Evolutionary conservation across 1,140 invertebrate genomes (phyloP).

Genomic region (Papilio helenus): DNA sequence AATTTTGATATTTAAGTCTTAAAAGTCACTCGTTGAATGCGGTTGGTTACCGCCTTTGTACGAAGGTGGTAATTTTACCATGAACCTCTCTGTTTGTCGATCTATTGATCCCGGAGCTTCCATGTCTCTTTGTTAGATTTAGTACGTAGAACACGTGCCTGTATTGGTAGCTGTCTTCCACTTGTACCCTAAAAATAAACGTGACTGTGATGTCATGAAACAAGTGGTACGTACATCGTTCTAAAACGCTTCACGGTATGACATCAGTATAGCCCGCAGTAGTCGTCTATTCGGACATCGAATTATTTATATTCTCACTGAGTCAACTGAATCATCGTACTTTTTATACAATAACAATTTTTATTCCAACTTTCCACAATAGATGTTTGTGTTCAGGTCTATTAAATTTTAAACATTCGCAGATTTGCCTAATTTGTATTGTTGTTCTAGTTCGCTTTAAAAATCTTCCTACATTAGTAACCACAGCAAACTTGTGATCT

Average conservation of each 20-base stretch:
- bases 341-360: slow-evolving; percentile 41
- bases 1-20: too few species aligned
- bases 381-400: slow-evolving; percentile 42
- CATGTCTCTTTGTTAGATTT: slow-evolving; percentile 40
- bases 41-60: background rate
- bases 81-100: background rate
- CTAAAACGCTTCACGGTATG: slow-evolving; percentile 68
- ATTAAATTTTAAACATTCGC: slow-evolving; percentile 32
- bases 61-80: background rate
- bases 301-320: slow-evolving; percentile 63
- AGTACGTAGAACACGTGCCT: slow-evolving; percentile 45
- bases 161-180: slow-evolving; percentile 51
- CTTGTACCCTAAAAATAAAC: slow-evolving; percentile 74
- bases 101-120: slow-evolving; percentile 6
- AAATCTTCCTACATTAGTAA: too few species aligned
- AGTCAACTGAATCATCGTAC: slow-evolving; percentile 52
- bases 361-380: background rate
- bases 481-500: background rate
- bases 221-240: slow-evolving; percentile 65
- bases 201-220: slow-evolving; percentile 75
- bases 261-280: slow-evolving; percentile 70
- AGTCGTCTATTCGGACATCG: slow-evolving; percentile 61
- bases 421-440: too few species aligned
- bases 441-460: too few species aligned
- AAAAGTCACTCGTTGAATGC: too few species aligned